Conservation (phyloP, 2,888 invertebrate species). For the Crossocerus cetratus region DNA sequence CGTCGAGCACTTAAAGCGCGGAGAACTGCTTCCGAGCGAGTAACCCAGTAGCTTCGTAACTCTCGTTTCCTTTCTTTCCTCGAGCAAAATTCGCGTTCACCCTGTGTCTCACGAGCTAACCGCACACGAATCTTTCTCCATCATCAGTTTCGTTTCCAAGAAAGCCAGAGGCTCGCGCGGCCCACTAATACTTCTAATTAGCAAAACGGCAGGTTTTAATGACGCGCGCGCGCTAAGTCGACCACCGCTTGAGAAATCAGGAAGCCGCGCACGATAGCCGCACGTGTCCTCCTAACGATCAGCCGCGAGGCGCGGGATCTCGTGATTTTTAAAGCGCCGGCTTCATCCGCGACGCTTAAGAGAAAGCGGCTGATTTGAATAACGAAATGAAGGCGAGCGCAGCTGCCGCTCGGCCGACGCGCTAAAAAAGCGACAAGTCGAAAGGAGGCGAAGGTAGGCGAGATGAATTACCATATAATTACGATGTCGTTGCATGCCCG, state of each 20-base stretch:
- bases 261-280: neutral
- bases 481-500: slow-evolving; percentile 57
- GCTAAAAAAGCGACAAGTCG: neutral
- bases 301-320: no score
- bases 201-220: slow-evolving; percentile 7
- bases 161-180: neutral
- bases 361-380: no score
- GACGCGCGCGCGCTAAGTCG: neutral
- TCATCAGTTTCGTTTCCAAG: neutral
- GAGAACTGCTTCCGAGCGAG: no score
- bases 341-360: no score
- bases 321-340: no score
- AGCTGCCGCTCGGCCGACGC: neutral
- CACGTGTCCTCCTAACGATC: no score
- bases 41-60: no score
- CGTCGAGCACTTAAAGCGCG: no score
- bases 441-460: slow-evolving; percentile 5
- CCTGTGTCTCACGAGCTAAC: no score
- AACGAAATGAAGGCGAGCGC: neutral
- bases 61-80: no score
- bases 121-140: no score
- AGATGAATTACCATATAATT: slow-evolving; percentile 63
- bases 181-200: slow-evolving; percentile 3
- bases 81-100: no score
- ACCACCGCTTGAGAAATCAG: neutral